Evolutionary conservation across 2,113 vertebrate species (phyloP), one percentile per base, ranked within the genome.

Genomic region (Oncorhynchus masou): DNA sequence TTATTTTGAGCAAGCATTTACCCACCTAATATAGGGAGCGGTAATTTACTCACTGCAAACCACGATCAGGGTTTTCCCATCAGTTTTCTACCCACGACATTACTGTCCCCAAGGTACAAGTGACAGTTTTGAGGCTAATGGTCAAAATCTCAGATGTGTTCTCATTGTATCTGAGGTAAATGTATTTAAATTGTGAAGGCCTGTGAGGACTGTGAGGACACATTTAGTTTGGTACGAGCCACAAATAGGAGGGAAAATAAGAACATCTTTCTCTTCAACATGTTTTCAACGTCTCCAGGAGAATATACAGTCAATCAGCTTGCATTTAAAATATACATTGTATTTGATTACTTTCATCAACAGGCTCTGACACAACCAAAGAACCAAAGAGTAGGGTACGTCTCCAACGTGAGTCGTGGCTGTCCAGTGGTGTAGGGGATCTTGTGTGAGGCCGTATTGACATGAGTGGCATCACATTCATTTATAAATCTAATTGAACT

Each of bases 231-330:
- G 74, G 73, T 75, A 79, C 0, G 9, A 74, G 76, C 74, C 70
- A 80, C 85, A 88, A 90, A 85, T 80, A 79, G 78, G 31, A 81
- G 74, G 48, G 25, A 76, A 83, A 88, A 86, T 9, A 39, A 39
- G 79, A 34, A 9, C 7, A 39, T 39, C 8, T 9, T 39, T 39
- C 39, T 77, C 85, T 82, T 77, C 51, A 75, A 22, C 48, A 66
- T 73, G 24, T 22, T 39, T 39, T 9, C 39, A 39, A 39, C 8
- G 0, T 8, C 34, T 69, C 39, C 39, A 39, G 0, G 39, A 39
- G 39, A 78, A 77, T 85, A 80, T 77, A 84, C 22, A 24, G 16
- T 3, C 5, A 13, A 79, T 82, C 82, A 62, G 39, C 8, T 39
- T 39, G 39, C 39, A 2, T 8, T 9, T 39, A 39, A 39, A 39